Conservation (phyloP, 2,888 invertebrate genomes). For the Cephus runcator region DNA sequence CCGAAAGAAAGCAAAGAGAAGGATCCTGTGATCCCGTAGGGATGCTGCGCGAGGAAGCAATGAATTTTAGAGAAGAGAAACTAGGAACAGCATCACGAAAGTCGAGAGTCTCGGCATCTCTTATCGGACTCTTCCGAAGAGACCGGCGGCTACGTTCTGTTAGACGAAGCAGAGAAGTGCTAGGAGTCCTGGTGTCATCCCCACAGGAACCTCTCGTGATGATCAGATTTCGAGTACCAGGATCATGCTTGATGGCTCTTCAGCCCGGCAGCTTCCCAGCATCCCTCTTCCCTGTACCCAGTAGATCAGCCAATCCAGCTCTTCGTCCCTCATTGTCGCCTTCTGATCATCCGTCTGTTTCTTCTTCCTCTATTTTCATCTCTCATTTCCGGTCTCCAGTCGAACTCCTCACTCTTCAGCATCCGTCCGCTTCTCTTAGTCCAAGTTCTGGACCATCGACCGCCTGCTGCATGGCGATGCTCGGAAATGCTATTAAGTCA, state of each 20-base stretch:
- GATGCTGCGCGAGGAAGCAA: background rate
- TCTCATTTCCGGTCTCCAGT: conserved; percentile 11
- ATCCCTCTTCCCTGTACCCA: background rate
- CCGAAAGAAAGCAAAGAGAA: background rate
- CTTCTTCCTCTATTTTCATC: conserved; percentile 15
- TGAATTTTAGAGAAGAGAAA: background rate
- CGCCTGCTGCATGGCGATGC: background rate
- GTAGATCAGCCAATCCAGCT: background rate
- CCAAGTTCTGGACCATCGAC: conserved; percentile 19
- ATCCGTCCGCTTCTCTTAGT: conserved; percentile 19
- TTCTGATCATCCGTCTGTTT: background rate
- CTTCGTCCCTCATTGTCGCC: background rate
- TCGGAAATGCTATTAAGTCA: conserved; percentile 34
- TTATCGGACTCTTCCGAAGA: background rate
- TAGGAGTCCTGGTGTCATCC: no score
- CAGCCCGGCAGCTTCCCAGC: background rate
- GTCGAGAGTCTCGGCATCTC: background rate
- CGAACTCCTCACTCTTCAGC: background rate
- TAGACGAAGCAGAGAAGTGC: no score
- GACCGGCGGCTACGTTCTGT: no score
- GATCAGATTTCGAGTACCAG: background rate
- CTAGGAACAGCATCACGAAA: background rate
- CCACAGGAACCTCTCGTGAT: background rate
- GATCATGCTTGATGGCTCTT: background rate
- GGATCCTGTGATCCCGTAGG: background rate